Conservation (phyloP, 2,113 vertebrate genomes). For the Erinaceus europaeus region DNA sequence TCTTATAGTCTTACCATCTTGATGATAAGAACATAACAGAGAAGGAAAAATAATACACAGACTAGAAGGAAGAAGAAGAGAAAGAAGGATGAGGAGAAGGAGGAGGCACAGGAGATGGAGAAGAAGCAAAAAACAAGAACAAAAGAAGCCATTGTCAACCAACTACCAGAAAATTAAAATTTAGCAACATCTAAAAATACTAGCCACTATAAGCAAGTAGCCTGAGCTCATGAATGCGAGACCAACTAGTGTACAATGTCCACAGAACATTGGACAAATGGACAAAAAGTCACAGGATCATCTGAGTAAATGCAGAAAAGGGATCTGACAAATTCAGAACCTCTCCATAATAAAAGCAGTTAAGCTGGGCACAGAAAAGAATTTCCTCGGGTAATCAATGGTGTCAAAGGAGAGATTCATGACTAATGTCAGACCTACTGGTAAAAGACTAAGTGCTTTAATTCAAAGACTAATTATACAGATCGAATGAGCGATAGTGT, state of each 20-base stretch:
- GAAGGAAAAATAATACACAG: not conserved
- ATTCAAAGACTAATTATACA: not conserved
- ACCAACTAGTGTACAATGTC: not conserved
- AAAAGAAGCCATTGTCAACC: not conserved
- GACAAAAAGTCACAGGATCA: not conserved
- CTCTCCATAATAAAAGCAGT: not conserved
- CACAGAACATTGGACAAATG: not conserved
- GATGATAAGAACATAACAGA: not conserved
- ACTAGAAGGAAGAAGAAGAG: too few species aligned
- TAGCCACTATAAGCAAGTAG: not conserved
- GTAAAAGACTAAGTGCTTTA: not conserved
- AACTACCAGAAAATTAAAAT: not conserved
- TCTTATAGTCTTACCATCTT: not conserved
- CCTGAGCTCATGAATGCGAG: not conserved
- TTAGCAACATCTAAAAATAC: not conserved
- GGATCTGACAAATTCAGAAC: not conserved
- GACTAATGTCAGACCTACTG: not conserved
- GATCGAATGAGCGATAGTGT: not conserved
- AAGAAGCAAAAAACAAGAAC: conserved; percentile 1
- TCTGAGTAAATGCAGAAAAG: not conserved
- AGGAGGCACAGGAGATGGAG: too few species aligned
- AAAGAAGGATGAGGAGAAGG: too few species aligned
- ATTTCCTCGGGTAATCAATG: not conserved
- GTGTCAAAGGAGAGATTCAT: not conserved
- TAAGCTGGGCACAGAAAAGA: not conserved